These are phyloP conservation scores for Rhagoletis pomonella DNA, from an alignment of 1,140 invertebrate species.

Conservation along the genomic window DNA sequence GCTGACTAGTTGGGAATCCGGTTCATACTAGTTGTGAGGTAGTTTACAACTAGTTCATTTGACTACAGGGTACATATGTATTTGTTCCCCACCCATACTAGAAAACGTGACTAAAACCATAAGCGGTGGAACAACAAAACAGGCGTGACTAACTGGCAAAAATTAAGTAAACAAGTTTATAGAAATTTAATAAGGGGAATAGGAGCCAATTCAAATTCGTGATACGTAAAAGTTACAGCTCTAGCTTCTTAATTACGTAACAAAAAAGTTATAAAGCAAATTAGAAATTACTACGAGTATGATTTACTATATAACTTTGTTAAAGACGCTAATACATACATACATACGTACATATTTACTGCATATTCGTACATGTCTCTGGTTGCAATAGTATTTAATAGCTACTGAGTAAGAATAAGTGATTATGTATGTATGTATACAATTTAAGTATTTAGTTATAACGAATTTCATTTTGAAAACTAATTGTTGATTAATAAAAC, in stretches of 20 bases:
- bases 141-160: neutral
- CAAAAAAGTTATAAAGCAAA: too few species aligned
- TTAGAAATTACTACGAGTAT: too few species aligned
- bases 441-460: neutral
- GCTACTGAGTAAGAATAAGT: neutral
- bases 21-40: too few species aligned
- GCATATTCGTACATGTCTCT: neutral
- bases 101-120: neutral
- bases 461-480: neutral
- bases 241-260: neutral
- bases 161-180: neutral
- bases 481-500: neutral
- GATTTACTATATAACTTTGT: neutral
- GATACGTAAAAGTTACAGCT: neutral
- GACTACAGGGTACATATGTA: neutral
- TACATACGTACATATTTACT: neutral
- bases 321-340: neutral
- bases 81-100: neutral
- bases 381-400: neutral
- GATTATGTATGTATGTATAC: neutral
- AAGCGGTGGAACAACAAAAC: neutral
- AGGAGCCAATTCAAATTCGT: too few species aligned
- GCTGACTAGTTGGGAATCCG: too few species aligned
- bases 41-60: too few species aligned
- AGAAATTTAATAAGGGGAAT: neutral